phyloP scores from a whole-genome alignment of 2,888 invertebrate species.

The Cataglyphis altisquamis region DNA sequence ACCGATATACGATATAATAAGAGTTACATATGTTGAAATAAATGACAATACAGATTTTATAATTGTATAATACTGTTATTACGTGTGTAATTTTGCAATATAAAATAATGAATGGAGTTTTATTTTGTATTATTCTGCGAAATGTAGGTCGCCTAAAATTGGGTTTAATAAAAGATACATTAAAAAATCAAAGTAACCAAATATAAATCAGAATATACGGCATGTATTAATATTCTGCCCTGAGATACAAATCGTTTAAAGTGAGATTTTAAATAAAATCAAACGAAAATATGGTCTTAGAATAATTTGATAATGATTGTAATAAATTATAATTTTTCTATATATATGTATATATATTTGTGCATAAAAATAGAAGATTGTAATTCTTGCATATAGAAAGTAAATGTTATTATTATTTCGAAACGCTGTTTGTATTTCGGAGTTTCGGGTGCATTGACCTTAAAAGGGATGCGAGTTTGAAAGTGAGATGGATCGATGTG shows the following conservation, averaged over 20 bases:
- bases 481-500: conserved; percentile 43
- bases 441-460: conserved; percentile 33
- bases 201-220: background rate
- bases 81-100: background rate
- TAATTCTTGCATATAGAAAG: background rate
- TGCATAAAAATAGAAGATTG: background rate
- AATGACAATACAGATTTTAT: background rate
- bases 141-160: background rate
- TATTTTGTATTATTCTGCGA: background rate
- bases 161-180: background rate
- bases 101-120: background rate
- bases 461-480: conserved; percentile 31
- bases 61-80: background rate
- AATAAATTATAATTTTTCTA: background rate
- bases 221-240: background rate
- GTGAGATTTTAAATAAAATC: background rate
- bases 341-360: background rate
- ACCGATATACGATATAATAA: too few relatives aligned
- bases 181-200: background rate
- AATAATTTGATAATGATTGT: conserved; percentile 7
- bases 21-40: background rate
- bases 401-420: background rate
- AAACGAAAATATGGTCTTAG: background rate
- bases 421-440: conserved; percentile 19
- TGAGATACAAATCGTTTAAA: background rate